These are phyloP conservation scores for Potorous gilbertii DNA, from an alignment of 2,797 vertebrate genomes.

Conservation along the genomic window DNA sequence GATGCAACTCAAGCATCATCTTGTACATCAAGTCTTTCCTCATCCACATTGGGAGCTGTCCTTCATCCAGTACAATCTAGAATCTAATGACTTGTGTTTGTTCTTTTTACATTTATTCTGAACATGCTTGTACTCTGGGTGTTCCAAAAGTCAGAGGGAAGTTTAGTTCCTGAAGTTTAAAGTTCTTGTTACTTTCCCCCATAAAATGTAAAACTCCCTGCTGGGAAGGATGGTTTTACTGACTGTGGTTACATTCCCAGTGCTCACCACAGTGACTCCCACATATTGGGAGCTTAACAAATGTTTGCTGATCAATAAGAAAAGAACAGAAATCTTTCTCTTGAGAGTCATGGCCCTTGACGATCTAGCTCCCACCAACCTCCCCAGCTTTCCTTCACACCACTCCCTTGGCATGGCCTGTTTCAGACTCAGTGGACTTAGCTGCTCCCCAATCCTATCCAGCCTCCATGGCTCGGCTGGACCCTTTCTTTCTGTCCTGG, in stretches of 20 bases:
- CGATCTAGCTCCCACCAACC: background rate
- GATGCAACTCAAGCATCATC: background rate
- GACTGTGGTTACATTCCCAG: background rate
- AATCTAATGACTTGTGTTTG: background rate
- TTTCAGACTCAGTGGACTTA: background rate
- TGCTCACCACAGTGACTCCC: too few species aligned
- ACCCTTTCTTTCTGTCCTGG: background rate
- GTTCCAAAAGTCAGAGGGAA: background rate
- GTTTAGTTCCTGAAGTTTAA: background rate
- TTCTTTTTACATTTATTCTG: background rate
- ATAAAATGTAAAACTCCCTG: background rate
- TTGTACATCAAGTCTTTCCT: background rate
- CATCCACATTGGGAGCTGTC: background rate
- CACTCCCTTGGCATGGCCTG: too few species aligned
- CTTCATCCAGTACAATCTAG: background rate
- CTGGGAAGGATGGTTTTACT: background rate
- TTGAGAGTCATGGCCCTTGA: background rate
- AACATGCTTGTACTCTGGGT: background rate
- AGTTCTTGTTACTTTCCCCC: background rate
- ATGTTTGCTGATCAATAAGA: background rate
- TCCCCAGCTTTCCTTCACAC: background rate
- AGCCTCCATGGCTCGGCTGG: background rate
- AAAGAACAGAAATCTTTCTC: background rate
- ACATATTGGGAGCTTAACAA: background rate
- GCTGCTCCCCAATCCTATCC: background rate